Conservation (phyloP, 1,140 invertebrate genomes). For the Drosophila tropicalis region DNA sequence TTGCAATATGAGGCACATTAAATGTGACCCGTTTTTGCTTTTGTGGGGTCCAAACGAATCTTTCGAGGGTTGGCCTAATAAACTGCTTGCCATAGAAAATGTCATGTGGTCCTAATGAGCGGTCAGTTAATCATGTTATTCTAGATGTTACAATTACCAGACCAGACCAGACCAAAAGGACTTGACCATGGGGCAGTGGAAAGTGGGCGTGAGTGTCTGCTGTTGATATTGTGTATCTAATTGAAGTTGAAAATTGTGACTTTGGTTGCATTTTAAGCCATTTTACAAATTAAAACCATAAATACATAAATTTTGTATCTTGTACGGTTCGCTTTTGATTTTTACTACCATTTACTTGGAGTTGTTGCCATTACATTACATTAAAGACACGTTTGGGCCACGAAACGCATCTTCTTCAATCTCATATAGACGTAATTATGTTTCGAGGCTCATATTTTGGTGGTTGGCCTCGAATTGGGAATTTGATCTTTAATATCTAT, state of each 20-base stretch:
- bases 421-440: constrained; percentile 31
- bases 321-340: too few species aligned
- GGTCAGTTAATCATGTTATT: constrained; percentile 76
- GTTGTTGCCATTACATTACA: constrained; percentile 30
- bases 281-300: constrained; percentile 63
- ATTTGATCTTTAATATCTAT: too few species aligned
- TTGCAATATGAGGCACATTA: constrained; percentile 76
- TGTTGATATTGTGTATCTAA: constrained; percentile 20
- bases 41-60: not conserved
- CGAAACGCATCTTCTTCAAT: constrained; percentile 47
- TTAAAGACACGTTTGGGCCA: constrained; percentile 75
- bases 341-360: too few species aligned
- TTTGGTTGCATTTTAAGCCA: constrained; percentile 30
- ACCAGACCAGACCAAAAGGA: not conserved
- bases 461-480: too few species aligned
- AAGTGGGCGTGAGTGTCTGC: constrained; percentile 12
- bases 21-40: constrained; percentile 57
- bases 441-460: not conserved
- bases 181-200: not conserved
- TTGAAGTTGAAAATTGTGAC: constrained; percentile 12
- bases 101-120: constrained; percentile 69
- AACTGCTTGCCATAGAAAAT: constrained; percentile 20
- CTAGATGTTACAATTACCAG: constrained; percentile 10
- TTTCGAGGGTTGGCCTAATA: constrained; percentile 6
- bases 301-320: too few species aligned